Conservation (phyloP, 2,113 vertebrate genomes). For the Riparia riparia region DNA sequence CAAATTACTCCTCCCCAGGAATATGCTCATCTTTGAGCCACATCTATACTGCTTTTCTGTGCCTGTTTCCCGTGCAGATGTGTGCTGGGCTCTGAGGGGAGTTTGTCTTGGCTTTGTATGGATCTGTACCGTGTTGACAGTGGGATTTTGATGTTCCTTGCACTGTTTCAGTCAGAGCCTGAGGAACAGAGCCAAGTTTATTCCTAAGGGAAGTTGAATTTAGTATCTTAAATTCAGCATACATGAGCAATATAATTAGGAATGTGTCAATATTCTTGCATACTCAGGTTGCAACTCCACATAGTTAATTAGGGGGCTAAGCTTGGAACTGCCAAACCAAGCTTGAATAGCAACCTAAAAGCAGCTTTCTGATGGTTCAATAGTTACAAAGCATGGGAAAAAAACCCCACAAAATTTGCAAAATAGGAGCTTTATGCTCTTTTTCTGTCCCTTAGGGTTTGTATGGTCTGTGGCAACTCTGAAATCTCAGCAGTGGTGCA, state of each 20-base stretch:
- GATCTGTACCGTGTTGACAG: constrained; percentile 4
- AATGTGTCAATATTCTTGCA: background rate
- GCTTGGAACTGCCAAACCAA: background rate
- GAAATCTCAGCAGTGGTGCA: background rate
- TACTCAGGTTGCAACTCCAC: background rate
- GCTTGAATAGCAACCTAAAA: background rate
- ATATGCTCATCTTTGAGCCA: background rate
- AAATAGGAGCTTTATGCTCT: background rate
- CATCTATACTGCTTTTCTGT: background rate
- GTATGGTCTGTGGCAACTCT: background rate
- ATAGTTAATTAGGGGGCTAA: background rate
- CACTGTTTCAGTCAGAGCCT: background rate
- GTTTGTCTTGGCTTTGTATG: constrained; percentile 40
- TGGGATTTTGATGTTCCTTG: constrained; percentile 28
- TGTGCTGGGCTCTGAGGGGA: constrained; percentile 3
- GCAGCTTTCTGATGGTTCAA: background rate
- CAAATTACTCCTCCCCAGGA: background rate
- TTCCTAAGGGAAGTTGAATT: background rate
- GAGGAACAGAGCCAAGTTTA: background rate
- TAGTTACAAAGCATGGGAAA: background rate
- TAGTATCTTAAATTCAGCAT: background rate
- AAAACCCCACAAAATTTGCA: background rate
- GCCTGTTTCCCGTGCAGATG: background rate
- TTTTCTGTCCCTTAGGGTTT: background rate
- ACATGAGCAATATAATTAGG: background rate